Base-by-base conservation (phyloP, 2,113 vertebrate genomes). In the Aegithalos caudatus region DNA sequence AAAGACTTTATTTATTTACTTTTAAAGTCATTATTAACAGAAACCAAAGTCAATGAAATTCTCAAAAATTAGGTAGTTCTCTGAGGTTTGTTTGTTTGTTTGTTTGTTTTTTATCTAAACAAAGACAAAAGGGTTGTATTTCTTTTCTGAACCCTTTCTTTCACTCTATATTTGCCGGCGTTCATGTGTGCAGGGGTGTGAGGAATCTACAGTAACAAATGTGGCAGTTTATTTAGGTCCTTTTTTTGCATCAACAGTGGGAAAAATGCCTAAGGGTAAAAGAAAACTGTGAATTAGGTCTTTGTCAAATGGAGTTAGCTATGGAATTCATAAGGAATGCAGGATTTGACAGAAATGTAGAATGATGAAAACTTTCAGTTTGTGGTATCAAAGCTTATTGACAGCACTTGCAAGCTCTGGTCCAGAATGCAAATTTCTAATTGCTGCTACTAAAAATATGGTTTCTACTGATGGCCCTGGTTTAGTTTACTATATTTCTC, bases 271-370 rank as follows among this genome's bases (percentile, higher is more conserved):
- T 81, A 51, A 71, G 73, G 86, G 37, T 67, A 35, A 81, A 78
- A 33, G 11, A 81, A 86, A 79, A 37, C 29, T 44, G 66, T 56
- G 81, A 94, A 86, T 69, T 94, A 91, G 40, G 15, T 51, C 51
- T 92, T 94, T 96, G 89, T 94, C 95, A 95, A 81, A 25, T 57
- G 14, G 40, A 81, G 37, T 94, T 94, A 91, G 53, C 40, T 71
- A 50, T 27, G 53, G 35, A 72, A 38, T 51, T 79, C 47, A 45
- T 47, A 89, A 81, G 11, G 20, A 79, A 87, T 61, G 12, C 12
- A 69, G 38, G 61, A 69, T 84, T 91, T 92, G 86, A 96, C 86
- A 89, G 53, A 89, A 92, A 37, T 23, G 11, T 72, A 83, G 83
- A 94, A 65, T 85, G 25, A 74, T 92, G 20, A 69, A 91, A 72